These are phyloP conservation scores for Psilopsiagon aymara DNA, from an alignment of 2,113 vertebrate species.

Conservation along the genomic window DNA sequence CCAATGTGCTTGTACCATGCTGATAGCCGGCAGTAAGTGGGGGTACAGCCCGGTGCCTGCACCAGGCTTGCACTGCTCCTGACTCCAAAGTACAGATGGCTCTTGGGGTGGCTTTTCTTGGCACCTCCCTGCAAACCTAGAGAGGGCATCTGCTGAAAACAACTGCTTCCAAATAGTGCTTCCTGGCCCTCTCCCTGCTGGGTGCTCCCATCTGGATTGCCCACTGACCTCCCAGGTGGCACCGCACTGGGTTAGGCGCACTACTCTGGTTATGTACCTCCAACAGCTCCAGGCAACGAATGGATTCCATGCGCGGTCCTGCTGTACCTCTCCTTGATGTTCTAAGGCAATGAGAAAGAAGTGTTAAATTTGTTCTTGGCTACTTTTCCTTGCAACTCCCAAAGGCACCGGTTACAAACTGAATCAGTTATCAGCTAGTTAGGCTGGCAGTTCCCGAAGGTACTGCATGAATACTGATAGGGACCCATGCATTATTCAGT, in stretches of 20 bases:
- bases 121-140: slow-evolving; percentile 14
- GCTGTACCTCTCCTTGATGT: slow-evolving; percentile 75
- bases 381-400: slow-evolving; percentile 84
- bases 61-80: background rate
- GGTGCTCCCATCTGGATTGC: slow-evolving; percentile 4
- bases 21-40: background rate
- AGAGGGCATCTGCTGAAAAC: slow-evolving; percentile 56
- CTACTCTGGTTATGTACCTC: background rate
- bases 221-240: background rate
- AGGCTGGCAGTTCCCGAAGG: slow-evolving; percentile 83
- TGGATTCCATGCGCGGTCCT: slow-evolving; percentile 19
- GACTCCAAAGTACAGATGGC: slow-evolving; percentile 57
- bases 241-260: background rate
- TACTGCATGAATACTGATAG: slow-evolving; percentile 83
- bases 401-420: slow-evolving; percentile 84
- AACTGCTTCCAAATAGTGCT: background rate
- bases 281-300: slow-evolving; percentile 42
- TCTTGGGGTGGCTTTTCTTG: slow-evolving; percentile 48
- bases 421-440: slow-evolving; percentile 89
- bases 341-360: slow-evolving; percentile 77
- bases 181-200: background rate
- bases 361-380: slow-evolving; percentile 83
- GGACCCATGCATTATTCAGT: slow-evolving; percentile 88
- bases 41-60: background rate
- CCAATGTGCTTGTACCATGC: fast-evolving